phyloP scores from a whole-genome alignment of 2,113 vertebrate genomes.

The Phoxinus phoxinus region DNA sequence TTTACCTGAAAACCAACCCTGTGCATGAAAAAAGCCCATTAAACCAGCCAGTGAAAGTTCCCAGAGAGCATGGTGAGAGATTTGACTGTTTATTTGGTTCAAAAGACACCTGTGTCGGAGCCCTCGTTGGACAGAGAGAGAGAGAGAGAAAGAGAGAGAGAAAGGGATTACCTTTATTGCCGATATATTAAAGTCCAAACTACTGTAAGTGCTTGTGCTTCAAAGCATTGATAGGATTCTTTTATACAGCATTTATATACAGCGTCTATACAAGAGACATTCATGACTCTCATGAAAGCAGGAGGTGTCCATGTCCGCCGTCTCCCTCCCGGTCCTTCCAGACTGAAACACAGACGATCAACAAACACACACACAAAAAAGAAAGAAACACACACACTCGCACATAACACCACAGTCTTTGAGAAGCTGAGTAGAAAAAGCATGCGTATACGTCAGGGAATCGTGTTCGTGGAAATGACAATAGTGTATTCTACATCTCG shows the following conservation, averaged over 20 bases:
- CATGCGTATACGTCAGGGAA: slow-evolving; percentile 76
- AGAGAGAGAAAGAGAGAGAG: slow-evolving; percentile 38
- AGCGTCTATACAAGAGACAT: slow-evolving; percentile 82
- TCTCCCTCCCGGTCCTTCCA: slow-evolving; percentile 55
- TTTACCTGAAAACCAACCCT: background rate
- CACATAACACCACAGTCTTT: slow-evolving; percentile 63
- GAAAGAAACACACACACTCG: slow-evolving; percentile 44
- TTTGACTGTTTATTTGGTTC: slow-evolving; percentile 75
- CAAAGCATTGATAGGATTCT: slow-evolving; percentile 73
- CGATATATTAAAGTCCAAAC: slow-evolving; percentile 78
- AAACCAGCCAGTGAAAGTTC: slow-evolving; percentile 58
- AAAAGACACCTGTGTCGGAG: slow-evolving; percentile 31
- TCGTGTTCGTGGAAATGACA: slow-evolving; percentile 71
- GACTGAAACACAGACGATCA: slow-evolving; percentile 50
- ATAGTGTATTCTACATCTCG: slow-evolving; percentile 75
- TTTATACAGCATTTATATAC: slow-evolving; percentile 84
- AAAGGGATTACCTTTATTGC: slow-evolving; percentile 71
- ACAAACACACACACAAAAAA: slow-evolving; percentile 44
- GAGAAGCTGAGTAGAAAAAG: slow-evolving; percentile 57
- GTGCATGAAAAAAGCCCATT: background rate
- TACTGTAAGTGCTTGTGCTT: slow-evolving; percentile 77
- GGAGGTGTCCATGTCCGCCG: slow-evolving; percentile 62
- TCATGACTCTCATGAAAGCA: slow-evolving; percentile 77
- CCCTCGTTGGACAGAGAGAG: slow-evolving; percentile 28
- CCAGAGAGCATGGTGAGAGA: slow-evolving; percentile 67